Percentiles rank a stretch among this genome's conserved stretches.
These are phyloP conservation scores for Pantelozetes paolii DNA, from an alignment of 2,888 invertebrate genomes.

Conservation along the genomic window DNA sequence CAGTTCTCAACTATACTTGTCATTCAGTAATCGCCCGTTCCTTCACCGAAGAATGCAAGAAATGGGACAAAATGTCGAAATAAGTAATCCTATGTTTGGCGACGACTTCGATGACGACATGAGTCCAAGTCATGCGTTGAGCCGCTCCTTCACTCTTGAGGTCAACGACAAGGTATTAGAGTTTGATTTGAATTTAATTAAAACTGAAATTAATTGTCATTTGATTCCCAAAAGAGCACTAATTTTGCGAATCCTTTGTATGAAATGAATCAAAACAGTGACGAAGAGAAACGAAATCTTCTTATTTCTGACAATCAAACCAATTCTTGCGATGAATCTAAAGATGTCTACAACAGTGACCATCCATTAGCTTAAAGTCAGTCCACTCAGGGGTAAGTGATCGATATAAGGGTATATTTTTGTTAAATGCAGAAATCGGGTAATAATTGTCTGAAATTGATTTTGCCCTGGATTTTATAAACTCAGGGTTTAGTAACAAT, in stretches of 20 bases:
- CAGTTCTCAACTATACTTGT: neutral
- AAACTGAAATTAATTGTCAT: constrained; percentile 49
- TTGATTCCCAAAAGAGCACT: constrained; percentile 56
- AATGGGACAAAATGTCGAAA: constrained; percentile 65
- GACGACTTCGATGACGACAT: constrained; percentile 61
- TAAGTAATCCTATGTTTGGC: constrained; percentile 79
- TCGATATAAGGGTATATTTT: too few species aligned
- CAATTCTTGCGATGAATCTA: constrained; percentile 9
- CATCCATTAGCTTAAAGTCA: constrained; percentile 17
- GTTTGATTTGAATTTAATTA: constrained; percentile 44
- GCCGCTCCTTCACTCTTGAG: constrained; percentile 3
- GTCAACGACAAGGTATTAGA: constrained; percentile 28
- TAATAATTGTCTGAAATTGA: too few species aligned
- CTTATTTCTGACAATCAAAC: constrained; percentile 17
- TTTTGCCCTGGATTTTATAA: too few species aligned
- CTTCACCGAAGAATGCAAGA: constrained; percentile 74
- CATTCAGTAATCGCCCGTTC: constrained; percentile 62
- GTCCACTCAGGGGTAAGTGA: too few species aligned
- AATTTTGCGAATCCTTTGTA: constrained; percentile 83
- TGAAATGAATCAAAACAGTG: constrained; percentile 54
- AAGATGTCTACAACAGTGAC: neutral
- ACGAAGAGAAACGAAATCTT: constrained; percentile 38
- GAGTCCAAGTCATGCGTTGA: constrained; percentile 1
- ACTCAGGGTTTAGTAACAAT: too few species aligned
- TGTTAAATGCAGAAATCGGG: too few species aligned